phyloP scores from a whole-genome alignment of 1,140 invertebrate genomes.

The Drosophila cardini region DNA sequence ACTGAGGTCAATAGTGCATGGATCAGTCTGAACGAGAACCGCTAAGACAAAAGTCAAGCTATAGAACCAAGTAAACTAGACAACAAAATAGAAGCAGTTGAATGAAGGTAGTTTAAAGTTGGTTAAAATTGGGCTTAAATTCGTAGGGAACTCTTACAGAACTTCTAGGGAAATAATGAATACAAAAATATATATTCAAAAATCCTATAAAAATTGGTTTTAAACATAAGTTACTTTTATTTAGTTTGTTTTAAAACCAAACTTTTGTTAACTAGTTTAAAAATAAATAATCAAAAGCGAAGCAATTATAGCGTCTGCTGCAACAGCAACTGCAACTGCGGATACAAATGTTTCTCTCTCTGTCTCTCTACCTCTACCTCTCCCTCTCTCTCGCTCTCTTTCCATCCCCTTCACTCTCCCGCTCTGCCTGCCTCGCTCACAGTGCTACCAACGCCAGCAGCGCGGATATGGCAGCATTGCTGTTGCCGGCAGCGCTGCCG shows the following conservation, averaged over 20 bases:
- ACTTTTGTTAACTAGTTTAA: conserved; percentile 28
- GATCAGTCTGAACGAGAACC: conserved; percentile 10
- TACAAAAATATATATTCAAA: too few species aligned
- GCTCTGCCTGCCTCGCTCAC: conserved; percentile 35
- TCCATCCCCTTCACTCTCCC: too few species aligned
- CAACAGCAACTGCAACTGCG: conserved; percentile 57
- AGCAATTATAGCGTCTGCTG: conserved; percentile 69
- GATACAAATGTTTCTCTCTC: conserved; percentile 53
- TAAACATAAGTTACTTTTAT: too few species aligned
- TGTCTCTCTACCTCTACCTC: neutral
- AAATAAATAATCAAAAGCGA: conserved; percentile 58
- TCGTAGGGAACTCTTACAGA: too few species aligned
- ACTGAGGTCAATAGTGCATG: conserved; percentile 9
- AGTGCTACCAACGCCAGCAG: conserved; percentile 56
- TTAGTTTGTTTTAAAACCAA: neutral
- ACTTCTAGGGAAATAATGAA: too few species aligned
- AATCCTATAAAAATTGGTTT: too few species aligned
- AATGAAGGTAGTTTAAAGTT: neutral
- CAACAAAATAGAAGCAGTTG: neutral
- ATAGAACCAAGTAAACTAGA: neutral
- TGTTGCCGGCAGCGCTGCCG: conserved; percentile 18
- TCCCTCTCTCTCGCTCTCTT: neutral
- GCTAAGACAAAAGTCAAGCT: neutral
- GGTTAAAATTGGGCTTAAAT: neutral
- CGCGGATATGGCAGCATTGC: conserved; percentile 67